Base-by-base conservation (phyloP, 1,140 invertebrate species). In the Cyrtorhinus lividipennis region DNA sequence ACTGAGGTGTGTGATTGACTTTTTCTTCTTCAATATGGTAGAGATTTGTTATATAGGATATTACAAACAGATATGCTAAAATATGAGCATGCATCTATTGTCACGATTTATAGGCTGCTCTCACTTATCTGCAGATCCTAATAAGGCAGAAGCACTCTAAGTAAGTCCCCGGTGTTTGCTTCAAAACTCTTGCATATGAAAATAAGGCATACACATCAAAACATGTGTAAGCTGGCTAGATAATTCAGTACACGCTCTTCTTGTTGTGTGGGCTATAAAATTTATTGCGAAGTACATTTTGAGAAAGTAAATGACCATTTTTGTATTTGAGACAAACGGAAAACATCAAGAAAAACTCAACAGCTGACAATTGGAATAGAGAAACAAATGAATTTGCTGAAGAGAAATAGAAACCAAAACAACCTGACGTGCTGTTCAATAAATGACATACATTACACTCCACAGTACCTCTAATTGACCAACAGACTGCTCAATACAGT, bases 31-130 rank as follows among this genome's bases (percentile, higher is more conserved):
- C 15, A 38, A 38, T 38, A 38, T 38, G 5, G 48, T 53, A 53
- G 48, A 53, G 20, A 53, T 53, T 53, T 53, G 20, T 15, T n/a
- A 12, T 15, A 53, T 53, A 53, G 48, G 20, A 15, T 53, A 53
- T 53, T 53, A 53, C 48, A 53, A 53, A 53, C 48, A 53, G 48
- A 20, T 53, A 53, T 53, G 48, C 48, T 53, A 53, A 53, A 53
- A 53, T 53, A 53, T 53, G 48, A 53, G 48, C 48, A 53, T 53
- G 48, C 48, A 53, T 53, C 48, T 53, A 53, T 53, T 53, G 48
- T 53, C 48, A 53, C 48, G 20, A 53, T 53, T 53, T 53, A 53
- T 22, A 15, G 48, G 48, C 48, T 53, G 48, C 48, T 53, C 48
- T 53, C 48, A 53, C 48, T 8, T 53, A 53, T 53, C 48, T 53